Evolutionary conservation across 2,113 vertebrate species (phyloP).

Genomic region (Anhinga anhinga): DNA sequence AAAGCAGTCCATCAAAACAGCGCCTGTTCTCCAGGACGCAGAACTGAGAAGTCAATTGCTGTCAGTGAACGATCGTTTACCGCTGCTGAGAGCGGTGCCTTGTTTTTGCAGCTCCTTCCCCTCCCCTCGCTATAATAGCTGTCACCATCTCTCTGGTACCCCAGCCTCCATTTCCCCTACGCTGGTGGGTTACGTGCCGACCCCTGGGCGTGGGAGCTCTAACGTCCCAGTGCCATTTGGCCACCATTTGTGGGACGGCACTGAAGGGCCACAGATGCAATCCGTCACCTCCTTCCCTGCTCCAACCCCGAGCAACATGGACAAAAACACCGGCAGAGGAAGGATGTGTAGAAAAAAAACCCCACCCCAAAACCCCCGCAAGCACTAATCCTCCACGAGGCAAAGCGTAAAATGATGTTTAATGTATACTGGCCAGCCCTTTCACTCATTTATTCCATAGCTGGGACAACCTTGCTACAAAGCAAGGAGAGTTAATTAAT

Average conservation of each 20-base stretch:
- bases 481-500: conserved; percentile 69
- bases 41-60: not conserved
- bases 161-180: not conserved
- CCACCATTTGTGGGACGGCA: not conserved
- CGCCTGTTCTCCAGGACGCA: not conserved
- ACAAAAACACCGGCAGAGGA: not conserved
- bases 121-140: not conserved
- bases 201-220: rapidly evolving
- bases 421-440: conserved; percentile 11
- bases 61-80: not conserved
- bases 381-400: not conserved
- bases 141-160: rapidly evolving
- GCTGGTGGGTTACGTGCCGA: rapidly evolving
- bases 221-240: rapidly evolving
- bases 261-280: not conserved
- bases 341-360: not conserved
- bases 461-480: conserved; percentile 10
- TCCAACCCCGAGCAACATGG: not conserved
- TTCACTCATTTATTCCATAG: conserved; percentile 32
- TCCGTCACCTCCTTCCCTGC: not conserved
- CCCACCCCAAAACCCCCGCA: not conserved
- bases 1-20: conserved; percentile 41
- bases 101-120: not conserved
- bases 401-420: conserved; percentile 8
- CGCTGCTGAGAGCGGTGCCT: not conserved